Conservation (phyloP, 2,113 vertebrate species). For the Hippocampus comes region DNA sequence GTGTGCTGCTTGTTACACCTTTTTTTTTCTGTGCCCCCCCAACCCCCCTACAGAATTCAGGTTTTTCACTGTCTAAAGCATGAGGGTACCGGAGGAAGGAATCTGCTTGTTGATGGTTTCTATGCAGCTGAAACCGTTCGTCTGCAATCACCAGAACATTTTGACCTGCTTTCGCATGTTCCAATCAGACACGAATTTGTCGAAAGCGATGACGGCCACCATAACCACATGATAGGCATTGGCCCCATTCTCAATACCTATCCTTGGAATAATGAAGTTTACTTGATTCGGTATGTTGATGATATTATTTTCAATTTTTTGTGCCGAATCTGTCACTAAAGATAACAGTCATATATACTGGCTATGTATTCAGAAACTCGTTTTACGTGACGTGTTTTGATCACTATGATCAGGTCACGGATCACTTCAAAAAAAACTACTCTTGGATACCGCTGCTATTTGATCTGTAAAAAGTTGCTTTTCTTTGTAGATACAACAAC, state of each 20-base stretch:
- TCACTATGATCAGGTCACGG: no score
- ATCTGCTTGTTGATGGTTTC: constrained; percentile 89
- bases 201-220: constrained; percentile 75
- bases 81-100: constrained; percentile 86
- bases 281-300: constrained; percentile 80
- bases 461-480: background rate
- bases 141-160: constrained; percentile 71
- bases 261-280: constrained; percentile 92
- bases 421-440: no score
- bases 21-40: background rate
- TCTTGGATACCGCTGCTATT: background rate
- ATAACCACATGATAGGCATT: constrained; percentile 85
- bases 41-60: constrained; percentile 76
- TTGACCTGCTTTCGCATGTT: constrained; percentile 81
- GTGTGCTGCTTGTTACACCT: background rate
- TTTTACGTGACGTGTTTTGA: no score
- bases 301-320: background rate
- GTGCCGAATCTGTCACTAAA: background rate
- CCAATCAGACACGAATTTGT: constrained; percentile 86
- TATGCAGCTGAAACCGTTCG: constrained; percentile 81
- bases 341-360: background rate
- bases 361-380: no score
- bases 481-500: constrained; percentile 85
- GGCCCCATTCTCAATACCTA: constrained; percentile 84
- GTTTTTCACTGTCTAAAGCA: constrained; percentile 92